Evolutionary conservation across 2,888 invertebrate genomes (phyloP), one percentile per base, ranked within the genome.

Genomic region (Microplitis manilae): DNA sequence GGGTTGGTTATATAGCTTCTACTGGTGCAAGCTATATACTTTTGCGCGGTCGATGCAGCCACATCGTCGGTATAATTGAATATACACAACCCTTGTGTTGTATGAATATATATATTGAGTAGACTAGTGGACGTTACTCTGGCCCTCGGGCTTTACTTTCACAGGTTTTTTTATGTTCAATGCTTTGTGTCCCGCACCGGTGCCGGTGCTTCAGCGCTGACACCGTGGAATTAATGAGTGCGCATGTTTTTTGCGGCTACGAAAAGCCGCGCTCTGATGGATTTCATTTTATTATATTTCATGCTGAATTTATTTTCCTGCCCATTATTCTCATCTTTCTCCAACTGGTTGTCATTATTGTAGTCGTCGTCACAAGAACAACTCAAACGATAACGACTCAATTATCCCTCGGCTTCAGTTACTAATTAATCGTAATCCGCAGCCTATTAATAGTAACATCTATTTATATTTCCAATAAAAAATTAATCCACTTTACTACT

Each of bases 271-370:
- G 76, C 41, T 72, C 20, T 71, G 75, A 75, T 83, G 82, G 80
- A 86, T 86, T 86, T 86, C 84, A 85, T 86, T 86, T 86, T 81
- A 84, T 85, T 62, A 50, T 83, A 84, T 86, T 86, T 85, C 84
- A 81, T 82, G 78, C 77, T 81, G 82, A 86, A 86, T 86, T 85
- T 85, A 85, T 84, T 85, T 82, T 84, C 67, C 76, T 39, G 8
- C 15, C 13, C 50, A 13, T 50, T 50, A 1, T 50, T 50, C 13
- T 50, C 4, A 13, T 50, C 30, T 30, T 30, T 30, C 30, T 30
- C 30, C 30, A 30, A 30, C 30, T 30, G 30, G 30, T 30, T 30
- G 30, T 30, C 30, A 30, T 30, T 20, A 40, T 67, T 20, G 20
- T 79, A 68, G 76, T 73, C 72, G 20, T 76, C 7, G 69, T 8